Percentiles rank a stretch among this genome's conserved stretches.
Evolutionary conservation across 2,113 vertebrate genomes (phyloP).

Genomic region (Petrocephalus microphthalmus): DNA sequence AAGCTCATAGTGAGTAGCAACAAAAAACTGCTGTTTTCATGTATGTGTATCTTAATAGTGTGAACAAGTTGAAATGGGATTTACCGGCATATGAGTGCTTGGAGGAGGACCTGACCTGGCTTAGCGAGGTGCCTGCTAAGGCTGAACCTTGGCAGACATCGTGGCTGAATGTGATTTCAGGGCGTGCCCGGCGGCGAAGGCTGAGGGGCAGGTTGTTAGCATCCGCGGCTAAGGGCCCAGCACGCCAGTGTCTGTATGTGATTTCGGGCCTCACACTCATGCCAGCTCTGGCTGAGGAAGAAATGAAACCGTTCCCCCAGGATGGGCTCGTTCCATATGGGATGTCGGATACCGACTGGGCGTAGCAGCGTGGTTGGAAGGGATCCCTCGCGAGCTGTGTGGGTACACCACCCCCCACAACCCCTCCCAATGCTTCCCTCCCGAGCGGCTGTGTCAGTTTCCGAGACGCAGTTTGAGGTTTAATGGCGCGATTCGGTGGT

Average conservation of each 20-base stretch:
- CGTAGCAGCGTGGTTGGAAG: not conserved
- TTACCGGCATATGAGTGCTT: not conserved
- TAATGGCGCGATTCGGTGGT: not conserved
- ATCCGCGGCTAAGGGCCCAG: conserved; percentile 43
- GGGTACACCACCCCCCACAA: not conserved
- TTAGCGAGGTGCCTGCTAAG: not conserved
- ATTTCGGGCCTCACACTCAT: conserved; percentile 35
- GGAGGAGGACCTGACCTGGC: not conserved
- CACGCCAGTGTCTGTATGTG: conserved; percentile 32
- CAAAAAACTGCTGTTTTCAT: not conserved
- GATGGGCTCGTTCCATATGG: conserved; percentile 18
- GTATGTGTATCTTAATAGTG: not conserved
- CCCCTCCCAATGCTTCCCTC: not conserved
- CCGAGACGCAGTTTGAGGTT: not conserved
- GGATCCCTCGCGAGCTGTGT: not conserved
- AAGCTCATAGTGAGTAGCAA: not conserved
- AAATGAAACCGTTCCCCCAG: not conserved
- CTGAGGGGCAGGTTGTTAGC: conserved; percentile 45
- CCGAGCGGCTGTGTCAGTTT: not conserved
- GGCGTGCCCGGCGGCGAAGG: not conserved
- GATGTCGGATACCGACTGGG: conserved; percentile 8
- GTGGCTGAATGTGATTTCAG: not conserved
- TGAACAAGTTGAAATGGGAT: not conserved
- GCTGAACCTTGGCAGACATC: not conserved
- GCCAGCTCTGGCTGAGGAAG: conserved; percentile 28